phyloP scores from a whole-genome alignment of 2,888 invertebrate species.

The Torymus aiolomorphi region DNA sequence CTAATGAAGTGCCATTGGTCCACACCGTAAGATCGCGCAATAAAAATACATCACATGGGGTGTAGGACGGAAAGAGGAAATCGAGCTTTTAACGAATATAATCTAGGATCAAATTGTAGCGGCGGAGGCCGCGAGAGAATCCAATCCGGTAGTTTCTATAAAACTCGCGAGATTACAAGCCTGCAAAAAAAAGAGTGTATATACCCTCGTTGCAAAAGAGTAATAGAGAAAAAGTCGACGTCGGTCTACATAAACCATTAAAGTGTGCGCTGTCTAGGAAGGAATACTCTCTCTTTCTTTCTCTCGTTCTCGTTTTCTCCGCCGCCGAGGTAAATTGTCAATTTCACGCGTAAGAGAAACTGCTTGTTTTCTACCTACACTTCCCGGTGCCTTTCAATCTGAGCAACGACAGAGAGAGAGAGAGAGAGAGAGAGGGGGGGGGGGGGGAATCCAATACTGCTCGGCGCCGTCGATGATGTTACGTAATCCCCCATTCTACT shows the following conservation, averaged over 20 bases:
- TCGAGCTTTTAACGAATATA: slow-evolving; percentile 13
- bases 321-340: slow-evolving; percentile 8
- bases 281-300: background rate
- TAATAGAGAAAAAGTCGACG: background rate
- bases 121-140: background rate
- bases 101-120: slow-evolving; percentile 17
- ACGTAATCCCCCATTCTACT: slow-evolving; percentile 8
- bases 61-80: background rate
- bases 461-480: slow-evolving; percentile 4
- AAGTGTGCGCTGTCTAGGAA: background rate
- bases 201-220: background rate
- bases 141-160: slow-evolving; percentile 25
- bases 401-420: background rate
- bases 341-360: slow-evolving; percentile 33
- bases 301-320: background rate
- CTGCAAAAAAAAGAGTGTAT: background rate
- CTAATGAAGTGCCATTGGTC: no score
- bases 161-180: slow-evolving; percentile 19
- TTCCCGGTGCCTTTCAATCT: slow-evolving; percentile 6
- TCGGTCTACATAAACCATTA: slow-evolving; percentile 19
- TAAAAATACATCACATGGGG: no score
- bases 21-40: no score
- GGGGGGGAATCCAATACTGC: background rate
- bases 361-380: slow-evolving; percentile 13
- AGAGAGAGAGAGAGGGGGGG: background rate